phyloP scores from a whole-genome alignment of 2,113 vertebrate species.

The Gymnogyps californianus region DNA sequence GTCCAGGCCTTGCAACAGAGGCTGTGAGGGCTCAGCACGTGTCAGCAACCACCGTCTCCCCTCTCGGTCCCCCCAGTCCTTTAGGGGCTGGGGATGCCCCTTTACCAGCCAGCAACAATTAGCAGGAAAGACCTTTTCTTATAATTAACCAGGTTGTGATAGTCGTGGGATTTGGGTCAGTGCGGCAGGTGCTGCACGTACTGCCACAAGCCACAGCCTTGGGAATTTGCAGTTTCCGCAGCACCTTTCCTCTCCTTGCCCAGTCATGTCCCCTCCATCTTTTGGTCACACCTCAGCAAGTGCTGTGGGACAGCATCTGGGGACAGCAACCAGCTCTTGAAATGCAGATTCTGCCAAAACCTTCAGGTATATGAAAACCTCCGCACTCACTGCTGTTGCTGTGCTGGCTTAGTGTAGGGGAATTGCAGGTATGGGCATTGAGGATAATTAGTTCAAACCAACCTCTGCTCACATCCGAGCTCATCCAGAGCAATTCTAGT shows the following conservation, averaged over 20 bases:
- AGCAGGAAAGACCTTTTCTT: neutral
- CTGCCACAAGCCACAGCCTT: neutral
- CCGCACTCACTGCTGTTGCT: accelerated
- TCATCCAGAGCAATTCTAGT: neutral
- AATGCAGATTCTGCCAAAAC: neutral
- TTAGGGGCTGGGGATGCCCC: neutral
- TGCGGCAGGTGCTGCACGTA: neutral
- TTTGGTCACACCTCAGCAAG: neutral
- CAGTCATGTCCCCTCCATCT: neutral
- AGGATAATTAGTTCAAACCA: neutral
- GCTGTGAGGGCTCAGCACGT: neutral
- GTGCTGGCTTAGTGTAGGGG: neutral
- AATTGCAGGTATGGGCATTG: neutral
- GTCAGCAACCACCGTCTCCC: neutral
- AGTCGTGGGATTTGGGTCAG: neutral
- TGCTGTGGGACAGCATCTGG: neutral
- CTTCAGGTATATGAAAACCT: neutral
- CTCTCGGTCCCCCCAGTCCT: neutral
- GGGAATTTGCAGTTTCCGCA: neutral
- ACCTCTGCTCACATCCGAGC: neutral
- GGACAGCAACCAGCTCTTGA: neutral
- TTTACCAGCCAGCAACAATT: neutral
- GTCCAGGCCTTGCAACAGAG: neutral
- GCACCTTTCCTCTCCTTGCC: neutral
- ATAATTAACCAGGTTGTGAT: neutral